Evolutionary conservation across 2,113 vertebrate species (phyloP).

Genomic region (Larimichthys crocea): DNA sequence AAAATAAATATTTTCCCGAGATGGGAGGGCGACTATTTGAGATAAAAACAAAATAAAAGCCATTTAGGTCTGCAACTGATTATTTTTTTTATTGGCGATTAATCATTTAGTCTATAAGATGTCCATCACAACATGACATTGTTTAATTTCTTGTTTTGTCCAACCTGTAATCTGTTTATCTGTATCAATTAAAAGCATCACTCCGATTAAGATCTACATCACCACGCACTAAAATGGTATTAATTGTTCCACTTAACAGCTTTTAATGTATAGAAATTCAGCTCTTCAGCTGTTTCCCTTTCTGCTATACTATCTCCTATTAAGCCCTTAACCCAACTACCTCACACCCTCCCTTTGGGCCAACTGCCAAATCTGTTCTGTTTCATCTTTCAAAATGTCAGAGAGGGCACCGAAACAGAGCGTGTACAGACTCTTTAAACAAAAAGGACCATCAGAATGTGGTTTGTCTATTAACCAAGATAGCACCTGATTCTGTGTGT

Average conservation of each 20-base stretch:
- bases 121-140: neutral
- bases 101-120: neutral
- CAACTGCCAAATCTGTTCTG: conserved; percentile 62
- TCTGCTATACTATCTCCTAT: conserved; percentile 48
- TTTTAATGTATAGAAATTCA: conserved; percentile 26
- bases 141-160: neutral
- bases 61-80: neutral
- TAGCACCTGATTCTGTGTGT: conserved; percentile 22
- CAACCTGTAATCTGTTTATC: conserved; percentile 3
- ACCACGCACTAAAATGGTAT: conserved; percentile 14
- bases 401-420: conserved; percentile 56
- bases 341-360: conserved; percentile 55
- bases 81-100: neutral
- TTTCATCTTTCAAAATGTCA: conserved; percentile 73
- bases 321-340: conserved; percentile 68
- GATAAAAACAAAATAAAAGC: neutral
- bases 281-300: conserved; percentile 40
- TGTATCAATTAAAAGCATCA: conserved; percentile 11
- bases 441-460: conserved; percentile 61
- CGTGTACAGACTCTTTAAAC: conserved; percentile 68
- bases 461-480: conserved; percentile 64
- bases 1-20: neutral
- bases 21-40: neutral
- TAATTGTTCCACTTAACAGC: conserved; percentile 48
- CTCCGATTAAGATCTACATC: conserved; percentile 2